Evolutionary conservation across 2,797 vertebrate genomes (phyloP), one percentile per base, ranked within the genome.

Genomic region (Brotula barbata): DNA sequence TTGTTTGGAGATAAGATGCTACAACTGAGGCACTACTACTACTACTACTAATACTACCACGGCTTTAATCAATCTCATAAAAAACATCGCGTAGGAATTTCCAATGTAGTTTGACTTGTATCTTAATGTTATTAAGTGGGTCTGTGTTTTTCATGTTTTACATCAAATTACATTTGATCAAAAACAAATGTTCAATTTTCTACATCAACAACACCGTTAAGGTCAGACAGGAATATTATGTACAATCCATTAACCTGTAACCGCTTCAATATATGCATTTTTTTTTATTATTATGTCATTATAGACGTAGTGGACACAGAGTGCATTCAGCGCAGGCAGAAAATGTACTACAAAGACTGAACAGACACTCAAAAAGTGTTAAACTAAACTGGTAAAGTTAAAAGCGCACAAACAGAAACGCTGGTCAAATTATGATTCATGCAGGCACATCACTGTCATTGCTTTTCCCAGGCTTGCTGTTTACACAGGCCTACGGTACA

Each of bases 31-130:
- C 33, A 25, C 52, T 21, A 56, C 36, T 6, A 31, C n/a, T n/a
- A n/a, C n/a, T n/a, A n/a, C n/a, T n/a, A n/a, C n/a, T n/a, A n/a
- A n/a, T n/a, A n/a, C n/a, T n/a, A 33, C 23, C 22, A 20, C 19
- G 42, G 52, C 68, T 58, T 50, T 57, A 49, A 78, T 71, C 60
- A 22, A 67, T 84, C 59, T 55, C 19, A 51, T 57, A 45, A 41
- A n/a, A 41, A 43, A 31, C 52, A 63, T 52, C 23, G 49, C 13
- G 55, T 23, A 42, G 15, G 11, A 37, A 55, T 6, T 10, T 40
- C 14, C 15, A n/a, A 44, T 23, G 19, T 58, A 25, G 56, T 49
- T 53, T 66, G 34, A 37, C 14, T 2, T n/a, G 47, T 42, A 28
- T 12, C 12, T 37, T 23, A 34, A 48, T 9, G 3, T 41, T 34